These are phyloP conservation scores for Hystrix cristata DNA, from an alignment of 2,113 vertebrate species.

Conservation along the genomic window DNA sequence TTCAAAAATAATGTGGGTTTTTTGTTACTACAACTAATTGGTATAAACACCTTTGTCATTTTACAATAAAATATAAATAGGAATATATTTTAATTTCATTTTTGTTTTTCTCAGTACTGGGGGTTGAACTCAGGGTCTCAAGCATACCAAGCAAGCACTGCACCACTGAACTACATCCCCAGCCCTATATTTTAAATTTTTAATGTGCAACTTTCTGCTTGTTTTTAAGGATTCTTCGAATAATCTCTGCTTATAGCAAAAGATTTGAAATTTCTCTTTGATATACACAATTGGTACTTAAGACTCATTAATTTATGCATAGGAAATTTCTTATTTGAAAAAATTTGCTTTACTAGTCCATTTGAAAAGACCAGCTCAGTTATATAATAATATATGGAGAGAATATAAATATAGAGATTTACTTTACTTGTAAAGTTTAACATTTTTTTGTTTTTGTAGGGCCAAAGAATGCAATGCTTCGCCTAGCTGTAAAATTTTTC, in stretches of 20 bases:
- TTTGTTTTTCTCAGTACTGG: neutral
- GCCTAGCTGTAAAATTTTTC: slow-evolving; percentile 98
- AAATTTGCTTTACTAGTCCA: neutral
- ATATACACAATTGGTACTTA: neutral
- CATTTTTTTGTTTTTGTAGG: slow-evolving; percentile 87
- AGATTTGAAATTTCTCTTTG: neutral
- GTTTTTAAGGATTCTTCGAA: neutral
- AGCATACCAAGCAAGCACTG: neutral
- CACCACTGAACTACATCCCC: neutral
- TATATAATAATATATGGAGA: neutral
- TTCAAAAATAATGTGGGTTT: neutral
- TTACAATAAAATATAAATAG: neutral
- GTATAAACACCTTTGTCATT: neutral
- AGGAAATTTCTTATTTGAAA: neutral
- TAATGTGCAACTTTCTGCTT: neutral
- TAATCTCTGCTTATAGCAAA: neutral
- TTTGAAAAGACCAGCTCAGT: neutral
- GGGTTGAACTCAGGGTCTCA: too few species aligned
- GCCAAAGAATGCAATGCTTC: slow-evolving; percentile 93
- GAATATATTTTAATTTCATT: neutral
- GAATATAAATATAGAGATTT: neutral
- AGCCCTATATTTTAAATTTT: slow-evolving; percentile 17
- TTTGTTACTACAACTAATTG: neutral
- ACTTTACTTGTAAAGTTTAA: neutral
- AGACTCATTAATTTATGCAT: neutral